Evolutionary conservation across 2,888 invertebrate genomes (phyloP).

Genomic region (Eustalomyia histrio): DNA sequence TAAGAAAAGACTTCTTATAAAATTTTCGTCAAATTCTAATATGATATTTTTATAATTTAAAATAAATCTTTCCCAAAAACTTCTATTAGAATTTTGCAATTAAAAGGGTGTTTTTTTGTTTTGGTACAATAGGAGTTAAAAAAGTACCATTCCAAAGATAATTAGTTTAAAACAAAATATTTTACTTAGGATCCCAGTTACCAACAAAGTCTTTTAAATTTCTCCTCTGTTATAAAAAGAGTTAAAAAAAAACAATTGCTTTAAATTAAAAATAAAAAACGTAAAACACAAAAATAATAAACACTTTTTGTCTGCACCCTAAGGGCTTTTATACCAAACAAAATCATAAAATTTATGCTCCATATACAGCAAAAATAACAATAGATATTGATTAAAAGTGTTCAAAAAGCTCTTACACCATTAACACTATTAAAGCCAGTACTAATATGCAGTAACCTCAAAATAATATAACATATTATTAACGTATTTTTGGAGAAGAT

Average conservation of each 20-base stretch:
- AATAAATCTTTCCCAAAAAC: no score
- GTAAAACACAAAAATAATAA: conserved; percentile 32
- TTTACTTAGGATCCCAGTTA: no score
- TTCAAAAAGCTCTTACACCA: conserved; percentile 28
- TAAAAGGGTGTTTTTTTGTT: no score
- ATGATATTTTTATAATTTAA: no score
- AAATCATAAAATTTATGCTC: background rate
- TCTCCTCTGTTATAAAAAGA: conserved; percentile 31
- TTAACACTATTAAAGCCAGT: conserved; percentile 22
- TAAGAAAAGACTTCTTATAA: no score
- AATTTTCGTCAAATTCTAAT: no score
- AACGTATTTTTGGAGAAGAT: conserved; percentile 21
- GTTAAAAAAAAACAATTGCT: conserved; percentile 61
- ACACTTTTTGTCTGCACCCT: conserved; percentile 29
- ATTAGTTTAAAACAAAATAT: no score
- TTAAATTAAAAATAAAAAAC: background rate
- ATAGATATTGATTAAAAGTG: conserved; percentile 35
- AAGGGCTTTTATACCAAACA: background rate
- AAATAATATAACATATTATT: conserved; percentile 39
- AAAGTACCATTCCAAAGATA: no score
- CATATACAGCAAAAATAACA: background rate
- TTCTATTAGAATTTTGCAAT: no score
- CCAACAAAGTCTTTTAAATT: background rate
- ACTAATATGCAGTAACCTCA: conserved; percentile 9
- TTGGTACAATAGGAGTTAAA: no score